Conservation (phyloP, 1,140 invertebrate genomes). For the Popillia japonica region DNA sequence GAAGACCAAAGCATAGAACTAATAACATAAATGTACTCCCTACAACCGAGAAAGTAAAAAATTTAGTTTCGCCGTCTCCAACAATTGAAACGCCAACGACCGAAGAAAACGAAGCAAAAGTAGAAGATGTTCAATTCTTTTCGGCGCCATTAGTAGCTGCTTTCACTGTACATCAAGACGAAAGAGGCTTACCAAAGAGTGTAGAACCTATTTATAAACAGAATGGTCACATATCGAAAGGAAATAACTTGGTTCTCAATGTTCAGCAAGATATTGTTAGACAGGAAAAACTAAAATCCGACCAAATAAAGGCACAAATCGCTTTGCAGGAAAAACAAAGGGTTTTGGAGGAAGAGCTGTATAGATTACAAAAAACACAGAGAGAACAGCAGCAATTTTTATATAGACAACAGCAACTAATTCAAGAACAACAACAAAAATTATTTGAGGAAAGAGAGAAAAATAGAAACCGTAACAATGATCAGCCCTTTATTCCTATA, state of each 20-base stretch:
- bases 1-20: slow-evolving; percentile 33
- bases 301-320: slow-evolving; percentile 64
- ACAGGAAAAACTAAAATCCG: slow-evolving; percentile 59
- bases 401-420: slow-evolving; percentile 64
- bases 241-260: slow-evolving; percentile 37
- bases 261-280: slow-evolving; percentile 46
- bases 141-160: slow-evolving; percentile 80
- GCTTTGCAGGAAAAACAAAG: slow-evolving; percentile 74
- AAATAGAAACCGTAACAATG: slow-evolving; percentile 57
- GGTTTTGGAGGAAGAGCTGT: slow-evolving; percentile 70
- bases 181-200: slow-evolving; percentile 75
- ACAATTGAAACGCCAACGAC: slow-evolving; percentile 63
- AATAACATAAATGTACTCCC: slow-evolving; percentile 21
- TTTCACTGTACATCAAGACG: slow-evolving; percentile 84
- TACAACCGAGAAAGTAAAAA: background rate
- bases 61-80: slow-evolving; percentile 29
- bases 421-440: slow-evolving; percentile 61
- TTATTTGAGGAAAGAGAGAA: slow-evolving; percentile 22
- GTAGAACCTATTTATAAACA: slow-evolving; percentile 73
- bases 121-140: slow-evolving; percentile 80
- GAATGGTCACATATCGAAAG: slow-evolving; percentile 45
- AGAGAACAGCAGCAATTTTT: slow-evolving; percentile 74
- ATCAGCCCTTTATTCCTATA: slow-evolving; percentile 55
- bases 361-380: slow-evolving; percentile 72
- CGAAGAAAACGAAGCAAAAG: slow-evolving; percentile 71